A percentile compares a stretch with the other conserved stretches of the same genome.
Conservation (phyloP, 2,888 invertebrate species). For the Orthosia cruda region DNA sequence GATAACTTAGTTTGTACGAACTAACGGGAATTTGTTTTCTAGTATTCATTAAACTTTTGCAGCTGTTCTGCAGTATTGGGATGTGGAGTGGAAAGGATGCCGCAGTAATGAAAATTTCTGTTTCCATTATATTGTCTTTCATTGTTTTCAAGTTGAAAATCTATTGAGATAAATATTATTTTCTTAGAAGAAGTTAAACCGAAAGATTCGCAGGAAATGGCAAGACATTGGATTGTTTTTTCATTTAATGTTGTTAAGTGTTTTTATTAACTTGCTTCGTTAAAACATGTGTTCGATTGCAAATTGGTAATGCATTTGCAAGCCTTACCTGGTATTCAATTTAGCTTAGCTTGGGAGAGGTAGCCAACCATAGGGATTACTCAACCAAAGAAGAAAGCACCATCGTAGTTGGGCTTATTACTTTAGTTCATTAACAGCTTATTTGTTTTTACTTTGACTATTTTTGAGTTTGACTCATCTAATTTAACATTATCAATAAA, state of each 20-base stretch:
- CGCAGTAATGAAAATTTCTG: conserved; percentile 53
- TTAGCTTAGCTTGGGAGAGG: too few species aligned
- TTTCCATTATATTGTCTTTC: conserved; percentile 41
- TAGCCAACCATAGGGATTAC: too few species aligned
- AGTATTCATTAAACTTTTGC: conserved; percentile 70
- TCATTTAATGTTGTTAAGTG: neutral
- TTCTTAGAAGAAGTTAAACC: conserved; percentile 4
- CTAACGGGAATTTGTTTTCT: conserved; percentile 71
- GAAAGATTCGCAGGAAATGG: conserved; percentile 3
- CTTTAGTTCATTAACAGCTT: too few species aligned
- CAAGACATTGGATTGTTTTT: neutral
- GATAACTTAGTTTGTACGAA: conserved; percentile 77
- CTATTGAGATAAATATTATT: conserved; percentile 35
- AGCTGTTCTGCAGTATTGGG: conserved; percentile 48
- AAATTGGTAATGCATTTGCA: too few species aligned
- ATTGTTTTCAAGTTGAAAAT: conserved; percentile 43
- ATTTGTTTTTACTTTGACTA: too few species aligned
- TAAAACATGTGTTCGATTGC: too few species aligned
- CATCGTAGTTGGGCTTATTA: too few species aligned
- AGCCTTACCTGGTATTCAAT: too few species aligned
- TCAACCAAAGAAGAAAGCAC: too few species aligned
- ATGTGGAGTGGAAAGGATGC: conserved; percentile 42
- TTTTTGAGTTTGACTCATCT: neutral
- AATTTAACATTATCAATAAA: neutral
- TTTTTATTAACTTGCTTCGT: too few species aligned